A percentile compares a stretch with the other conserved stretches of the same genome.
Evolutionary conservation across 2,113 vertebrate genomes (phyloP).

Genomic region (Grammomys dolichurus): DNA sequence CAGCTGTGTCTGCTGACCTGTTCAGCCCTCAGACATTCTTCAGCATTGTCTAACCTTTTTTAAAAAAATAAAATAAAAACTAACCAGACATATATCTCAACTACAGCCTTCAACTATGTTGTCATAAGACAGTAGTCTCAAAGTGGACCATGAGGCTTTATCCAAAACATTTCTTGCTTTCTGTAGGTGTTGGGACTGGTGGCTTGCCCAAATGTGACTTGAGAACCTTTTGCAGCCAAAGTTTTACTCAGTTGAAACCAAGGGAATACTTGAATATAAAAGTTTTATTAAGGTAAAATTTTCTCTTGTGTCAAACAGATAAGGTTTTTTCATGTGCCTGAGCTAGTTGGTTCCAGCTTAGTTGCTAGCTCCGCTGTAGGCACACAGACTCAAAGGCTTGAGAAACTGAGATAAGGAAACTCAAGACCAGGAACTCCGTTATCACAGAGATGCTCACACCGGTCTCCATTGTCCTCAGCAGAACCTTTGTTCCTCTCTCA

Average conservation of each 20-base stretch:
- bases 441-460: conserved; percentile 73
- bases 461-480: conserved; percentile 55
- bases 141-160: not conserved
- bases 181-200: conserved; percentile 31
- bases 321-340: conserved; percentile 52
- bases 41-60: not conserved
- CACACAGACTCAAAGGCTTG: conserved; percentile 58
- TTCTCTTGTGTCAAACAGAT: conserved; percentile 61
- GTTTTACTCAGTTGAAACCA: not conserved
- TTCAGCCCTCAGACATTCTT: not conserved
- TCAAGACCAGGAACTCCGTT: conserved; percentile 61
- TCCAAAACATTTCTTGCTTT: conserved; percentile 40
- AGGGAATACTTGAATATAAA: conserved; percentile 56
- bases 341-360: conserved; percentile 34
- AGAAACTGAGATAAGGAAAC: conserved; percentile 79
- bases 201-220: conserved; percentile 20
- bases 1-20: not conserved
- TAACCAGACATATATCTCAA: not conserved
- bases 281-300: conserved; percentile 66
- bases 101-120: not conserved
- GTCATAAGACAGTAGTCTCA: not conserved
- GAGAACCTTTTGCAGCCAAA: conserved; percentile 27
- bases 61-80: too few species aligned
- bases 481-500: conserved; percentile 66
- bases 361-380: conserved; percentile 47